These are phyloP conservation scores for Itoplectis maculator DNA, from an alignment of 2,888 invertebrate genomes.

Conservation along the genomic window DNA sequence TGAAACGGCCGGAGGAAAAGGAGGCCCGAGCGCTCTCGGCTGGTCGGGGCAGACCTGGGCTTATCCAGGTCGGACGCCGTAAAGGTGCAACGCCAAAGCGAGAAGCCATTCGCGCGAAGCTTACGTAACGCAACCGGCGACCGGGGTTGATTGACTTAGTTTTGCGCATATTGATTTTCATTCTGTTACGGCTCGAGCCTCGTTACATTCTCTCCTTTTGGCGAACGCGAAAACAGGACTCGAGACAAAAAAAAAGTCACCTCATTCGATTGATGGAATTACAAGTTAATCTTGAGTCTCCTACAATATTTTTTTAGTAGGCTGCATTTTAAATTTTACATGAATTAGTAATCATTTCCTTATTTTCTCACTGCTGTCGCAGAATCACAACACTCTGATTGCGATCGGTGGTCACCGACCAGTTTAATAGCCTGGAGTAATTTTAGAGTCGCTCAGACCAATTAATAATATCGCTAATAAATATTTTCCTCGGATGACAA, in stretches of 20 bases:
- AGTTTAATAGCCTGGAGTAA: not conserved
- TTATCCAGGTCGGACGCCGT: slow-evolving; percentile 77
- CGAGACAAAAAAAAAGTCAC: not conserved
- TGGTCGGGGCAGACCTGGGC: slow-evolving; percentile 67
- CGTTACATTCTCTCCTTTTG: not conserved
- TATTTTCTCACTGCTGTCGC: too few species aligned
- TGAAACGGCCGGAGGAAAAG: slow-evolving; percentile 12
- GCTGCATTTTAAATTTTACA: too few species aligned
- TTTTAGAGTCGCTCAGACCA: not conserved
- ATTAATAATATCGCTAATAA: too few species aligned
- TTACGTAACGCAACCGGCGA: slow-evolving; percentile 56
- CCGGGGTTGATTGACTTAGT: slow-evolving; percentile 6
- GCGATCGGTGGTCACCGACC: too few species aligned
- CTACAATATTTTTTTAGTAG: too few species aligned
- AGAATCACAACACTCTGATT: too few species aligned
- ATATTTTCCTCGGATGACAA: too few species aligned
- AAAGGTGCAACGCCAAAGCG: slow-evolving; percentile 72
- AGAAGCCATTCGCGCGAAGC: slow-evolving; percentile 73
- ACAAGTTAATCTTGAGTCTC: not conserved
- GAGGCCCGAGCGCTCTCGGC: slow-evolving; percentile 51
- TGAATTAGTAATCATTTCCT: too few species aligned
- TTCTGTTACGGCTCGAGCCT: not conserved
- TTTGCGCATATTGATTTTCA: slow-evolving; percentile 14
- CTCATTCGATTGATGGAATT: not conserved
- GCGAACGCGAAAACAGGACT: not conserved